Evolutionary conservation across 2,113 vertebrate genomes (phyloP).

Genomic region (Colius striatus): DNA sequence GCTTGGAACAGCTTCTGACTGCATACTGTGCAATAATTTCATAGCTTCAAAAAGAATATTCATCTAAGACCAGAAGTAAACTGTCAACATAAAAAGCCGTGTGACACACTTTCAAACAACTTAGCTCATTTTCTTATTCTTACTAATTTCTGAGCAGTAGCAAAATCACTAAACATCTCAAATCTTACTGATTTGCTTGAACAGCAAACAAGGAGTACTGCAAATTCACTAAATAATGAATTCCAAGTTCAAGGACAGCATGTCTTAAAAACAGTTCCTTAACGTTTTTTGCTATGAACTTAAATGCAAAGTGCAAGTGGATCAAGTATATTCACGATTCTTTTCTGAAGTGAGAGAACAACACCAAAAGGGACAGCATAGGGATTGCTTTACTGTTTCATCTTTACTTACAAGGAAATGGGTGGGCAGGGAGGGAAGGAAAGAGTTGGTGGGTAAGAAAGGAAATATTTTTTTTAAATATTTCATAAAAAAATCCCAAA

Average conservation of each 20-base stretch:
- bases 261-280: neutral
- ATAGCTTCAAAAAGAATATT: neutral
- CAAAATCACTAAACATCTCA: neutral
- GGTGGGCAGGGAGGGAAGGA: neutral
- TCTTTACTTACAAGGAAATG: neutral
- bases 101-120: neutral
- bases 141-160: neutral
- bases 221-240: neutral
- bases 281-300: neutral
- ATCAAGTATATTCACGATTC: neutral
- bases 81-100: neutral
- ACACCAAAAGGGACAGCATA: neutral
- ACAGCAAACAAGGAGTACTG: neutral
- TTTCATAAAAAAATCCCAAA: accelerated
- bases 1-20: neutral
- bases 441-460: neutral
- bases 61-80: neutral
- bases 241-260: neutral
- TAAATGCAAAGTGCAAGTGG: neutral
- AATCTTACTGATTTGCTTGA: neutral
- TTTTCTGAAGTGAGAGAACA: neutral
- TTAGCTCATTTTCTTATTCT: neutral
- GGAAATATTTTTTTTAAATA: neutral
- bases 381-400: neutral
- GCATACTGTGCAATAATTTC: neutral